Conservation (phyloP, 2,113 vertebrate species). For the Megaceryle maxima region DNA sequence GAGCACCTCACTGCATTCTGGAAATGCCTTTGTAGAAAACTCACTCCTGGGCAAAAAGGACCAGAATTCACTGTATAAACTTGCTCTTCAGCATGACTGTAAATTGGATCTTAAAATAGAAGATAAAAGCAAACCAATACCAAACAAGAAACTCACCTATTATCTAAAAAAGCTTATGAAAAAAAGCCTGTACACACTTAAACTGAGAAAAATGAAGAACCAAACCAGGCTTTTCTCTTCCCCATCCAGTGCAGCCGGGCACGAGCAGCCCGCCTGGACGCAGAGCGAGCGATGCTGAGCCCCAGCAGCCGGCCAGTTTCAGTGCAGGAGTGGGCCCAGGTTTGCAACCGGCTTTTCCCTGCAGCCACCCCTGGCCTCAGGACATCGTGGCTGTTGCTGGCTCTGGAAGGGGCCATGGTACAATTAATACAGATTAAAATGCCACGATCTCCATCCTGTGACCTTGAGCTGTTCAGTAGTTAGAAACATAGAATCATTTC, state of each 20-base stretch:
- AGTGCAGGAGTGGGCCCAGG: rapidly evolving
- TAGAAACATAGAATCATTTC: too few relatives aligned
- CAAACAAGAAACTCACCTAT: background rate
- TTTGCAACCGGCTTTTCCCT: background rate
- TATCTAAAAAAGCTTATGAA: background rate
- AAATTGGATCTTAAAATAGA: background rate
- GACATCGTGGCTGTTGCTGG: background rate
- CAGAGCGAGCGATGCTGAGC: background rate
- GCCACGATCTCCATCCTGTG: rapidly evolving
- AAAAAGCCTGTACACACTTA: background rate
- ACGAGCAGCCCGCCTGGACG: rapidly evolving
- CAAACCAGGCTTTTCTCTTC: background rate
- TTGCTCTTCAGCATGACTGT: background rate
- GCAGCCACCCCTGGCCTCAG: background rate
- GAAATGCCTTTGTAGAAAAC: background rate
- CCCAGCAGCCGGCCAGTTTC: background rate
- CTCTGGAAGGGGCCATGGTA: background rate
- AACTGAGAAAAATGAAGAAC: background rate
- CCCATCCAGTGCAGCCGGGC: background rate
- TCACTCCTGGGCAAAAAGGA: background rate
- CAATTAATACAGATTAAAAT: background rate
- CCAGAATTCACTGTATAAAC: background rate
- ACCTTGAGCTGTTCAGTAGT: background rate
- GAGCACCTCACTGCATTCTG: background rate
- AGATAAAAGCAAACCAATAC: background rate